Base-by-base conservation (phyloP, 2,888 invertebrate species). In the Biston stratarius region DNA sequence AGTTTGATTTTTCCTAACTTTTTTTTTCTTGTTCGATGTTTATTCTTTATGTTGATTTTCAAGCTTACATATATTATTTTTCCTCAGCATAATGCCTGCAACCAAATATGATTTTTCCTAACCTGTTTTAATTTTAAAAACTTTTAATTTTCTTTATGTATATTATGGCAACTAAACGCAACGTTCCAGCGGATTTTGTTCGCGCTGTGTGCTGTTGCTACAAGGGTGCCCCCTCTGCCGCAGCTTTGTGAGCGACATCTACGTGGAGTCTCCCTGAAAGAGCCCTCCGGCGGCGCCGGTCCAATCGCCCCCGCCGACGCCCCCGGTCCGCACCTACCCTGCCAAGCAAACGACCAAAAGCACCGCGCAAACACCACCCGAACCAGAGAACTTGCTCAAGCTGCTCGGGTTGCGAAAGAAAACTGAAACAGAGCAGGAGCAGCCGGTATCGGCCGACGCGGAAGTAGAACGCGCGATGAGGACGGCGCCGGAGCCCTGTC, bases 191-290 rank as follows among this genome's bases (percentile, higher is more conserved):
- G 98, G 98, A 47, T 98, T 98, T 91, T 99, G 99, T 92, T 94
- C 95, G 56, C 91, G 95, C 12, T 98, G 98, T 93, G 96, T 97
- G 12, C n/a, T n/a, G n/a, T n/a, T n/a, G n/a, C 94, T 96, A 64
- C 95, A 95, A 74, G 96, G 96, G 76, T 99, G 99, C 87, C 99
- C 99, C 12, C 96, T 98, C 95, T 99, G 99, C 89, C 95, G 98
- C 24, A 85, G 87, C 14, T 36, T 0, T 0, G 53, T 67, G 9
- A 49, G 42, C 33, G 38, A 55, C 24, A 45, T 45, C 40, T 42
- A 53, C 9, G 12, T 70, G 5, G 2, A 58, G 60, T 45, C 58
- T 0, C 48, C 67, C 42, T 69, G 69, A 72, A 56, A 67, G 5
- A 11, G 8, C 33, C 33, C 0, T 10, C 6, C 6, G 52, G 14